Base-by-base conservation (phyloP, 2,888 invertebrate genomes). In the Drosophila dives region DNA sequence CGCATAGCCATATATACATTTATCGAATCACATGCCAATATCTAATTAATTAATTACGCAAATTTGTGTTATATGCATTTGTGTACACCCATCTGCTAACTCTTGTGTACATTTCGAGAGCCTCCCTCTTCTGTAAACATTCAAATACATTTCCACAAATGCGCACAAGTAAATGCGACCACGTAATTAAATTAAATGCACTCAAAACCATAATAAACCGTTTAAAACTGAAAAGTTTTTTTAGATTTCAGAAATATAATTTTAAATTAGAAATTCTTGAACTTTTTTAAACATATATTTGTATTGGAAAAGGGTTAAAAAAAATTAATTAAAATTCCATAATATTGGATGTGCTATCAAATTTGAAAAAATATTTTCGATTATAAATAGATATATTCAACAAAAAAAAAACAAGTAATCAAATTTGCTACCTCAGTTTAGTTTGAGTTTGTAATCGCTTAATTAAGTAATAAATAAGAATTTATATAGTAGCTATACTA, bases 1-100 rank as follows among this genome's bases (percentile, higher is more conserved):
- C 61, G 58, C 49, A 23, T 23, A 29, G 26, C 32, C 23, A 36
- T 15, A 48, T 32, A 29, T 49, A 49, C 45, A 45, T 12, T 38
- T n/a, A 5, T 20, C 12, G 56, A 64, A 81, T 72, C 86, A 77
- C 72, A 67, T 84, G 73, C 49, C 56, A 56, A 79, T 63, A 72
- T 66, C 67, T 75, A 76, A 75, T 86, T 86, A 85, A 86, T 81
- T 61, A 72, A 70, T 66, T 83, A 48, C n/a, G 48, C 86, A 76
- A 78, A 67, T 81, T 64, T 71, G 49, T 68, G 66, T 60, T 66
- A 64, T 78, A 65, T 61, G 54, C 55, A 86, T 81, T 77, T 77
- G 72, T 62, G 63, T 49, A 34, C 36, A 60, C 50, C 40, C 60
- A 60, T 50, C 69, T 77, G 77, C 75, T 74, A 62, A 63, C 61